Evolutionary conservation across 64 coral and sea anemone genomes (phyloP), one percentile per base, ranked within the genome.

Genomic region (Cladopsammia gracilis): DNA sequence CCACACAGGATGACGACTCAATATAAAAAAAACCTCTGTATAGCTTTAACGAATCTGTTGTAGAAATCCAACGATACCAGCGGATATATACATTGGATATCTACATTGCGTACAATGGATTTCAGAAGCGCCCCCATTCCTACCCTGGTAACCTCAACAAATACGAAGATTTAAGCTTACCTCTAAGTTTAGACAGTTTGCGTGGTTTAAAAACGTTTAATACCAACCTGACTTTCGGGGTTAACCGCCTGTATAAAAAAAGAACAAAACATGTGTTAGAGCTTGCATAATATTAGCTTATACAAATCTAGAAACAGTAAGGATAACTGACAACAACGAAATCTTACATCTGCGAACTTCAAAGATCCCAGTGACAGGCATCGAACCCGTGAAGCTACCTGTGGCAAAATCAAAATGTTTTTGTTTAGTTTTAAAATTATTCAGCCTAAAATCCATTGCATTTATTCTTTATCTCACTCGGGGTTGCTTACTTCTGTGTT

Each of bases 181-280:
- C 7, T 56, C 53, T 1, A 56, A 10, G 53, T 3, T 10, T 10
- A 56, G 12, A 12, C 53, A 56, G 12, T 56, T 24, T 69, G 0
- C 3, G 7, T 23, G 5, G 65, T 69, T 69, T 20, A 6, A 6
- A 22, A 69, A 5, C 9, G 65, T 69, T 23, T 6, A 25, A 69
- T 69, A 69, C 25, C 7, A 23, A 83, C 79, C 79, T 83, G 79
- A n/a, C 42, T 83, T 6, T 83, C 79, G 1, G 79, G 79, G n/a
- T 83, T 62, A 9, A 83, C 79, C 26, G 19, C 79, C 79, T 83
- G 60, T 2, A 83, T 65, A 65, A 4, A 48, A 48, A 47, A 83
- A 3, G 12, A 56, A 56, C 7, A 56, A 56, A 10, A 56, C 5
- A 56, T 10, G 12, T 12, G 53, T 10, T 7, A 10, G 7, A 56